Evolutionary conservation across 1,140 invertebrate genomes (phyloP).

Genomic region (Plodia interpunctella): DNA sequence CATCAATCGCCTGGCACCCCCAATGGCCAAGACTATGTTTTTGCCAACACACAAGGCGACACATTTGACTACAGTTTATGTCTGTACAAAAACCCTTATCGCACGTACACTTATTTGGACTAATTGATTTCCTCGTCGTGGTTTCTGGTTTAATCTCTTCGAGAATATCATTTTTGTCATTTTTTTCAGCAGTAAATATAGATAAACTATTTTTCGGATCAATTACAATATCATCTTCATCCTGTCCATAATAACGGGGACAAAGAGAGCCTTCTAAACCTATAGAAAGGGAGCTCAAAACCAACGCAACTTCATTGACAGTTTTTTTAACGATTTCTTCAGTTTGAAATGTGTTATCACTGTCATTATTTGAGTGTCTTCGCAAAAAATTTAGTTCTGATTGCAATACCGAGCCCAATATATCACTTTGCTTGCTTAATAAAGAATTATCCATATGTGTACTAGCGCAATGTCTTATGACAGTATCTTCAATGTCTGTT

Average conservation of each 20-base stretch:
- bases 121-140: background rate
- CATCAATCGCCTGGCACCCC: slow-evolving; percentile 41
- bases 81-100: slow-evolving; percentile 30
- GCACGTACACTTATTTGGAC: slow-evolving; percentile 23
- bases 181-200: no score
- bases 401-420: background rate
- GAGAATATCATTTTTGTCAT: background rate
- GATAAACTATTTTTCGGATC: slow-evolving; percentile 2
- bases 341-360: background rate
- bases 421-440: slow-evolving; percentile 1
- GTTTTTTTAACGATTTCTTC: slow-evolving; percentile 17
- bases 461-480: background rate
- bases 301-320: slow-evolving; percentile 30
- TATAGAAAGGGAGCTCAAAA: slow-evolving; percentile 35
- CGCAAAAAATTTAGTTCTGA: slow-evolving; percentile 2
- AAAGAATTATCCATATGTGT: background rate
- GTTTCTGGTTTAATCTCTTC: background rate
- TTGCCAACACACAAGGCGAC: slow-evolving; percentile 49
- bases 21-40: slow-evolving; percentile 38
- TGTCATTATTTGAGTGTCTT: background rate
- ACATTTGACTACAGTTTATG: slow-evolving; percentile 30
- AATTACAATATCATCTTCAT: background rate
- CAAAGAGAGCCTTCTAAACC: slow-evolving; percentile 38
- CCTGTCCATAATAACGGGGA: slow-evolving; percentile 9
- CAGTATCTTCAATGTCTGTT: background rate